Base-by-base conservation (phyloP, 2,113 vertebrate species). In the Cheilinus undulatus region DNA sequence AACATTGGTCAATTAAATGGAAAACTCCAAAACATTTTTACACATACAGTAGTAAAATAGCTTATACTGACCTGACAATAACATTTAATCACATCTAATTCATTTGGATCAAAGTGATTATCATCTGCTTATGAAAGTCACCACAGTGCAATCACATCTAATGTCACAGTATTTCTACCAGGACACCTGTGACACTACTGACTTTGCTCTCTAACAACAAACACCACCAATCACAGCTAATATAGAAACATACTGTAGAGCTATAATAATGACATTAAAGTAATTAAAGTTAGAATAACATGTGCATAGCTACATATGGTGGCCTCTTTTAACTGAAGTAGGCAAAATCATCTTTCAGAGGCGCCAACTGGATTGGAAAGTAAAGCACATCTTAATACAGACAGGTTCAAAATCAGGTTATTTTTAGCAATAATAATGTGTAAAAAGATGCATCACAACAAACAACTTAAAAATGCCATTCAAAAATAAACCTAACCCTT, bases 101-200 rank as follows among this genome's bases (percentile, higher is more conserved):
- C 3, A 69, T 70, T 43, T 26, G 0, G 20, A 70, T 74, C 51
- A 30, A 50, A 52, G 24, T 48, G 62, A 80, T 80, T 80, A 70
- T 80, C 38, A 8, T 52, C 11, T 63, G 45, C 54, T 36, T 14
- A 26, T 73, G 45, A 78, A 69, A 53, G 61, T 76, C 68, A 49
- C 24, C 23, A 60, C n/a, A 49, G 54, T 58, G 26, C 17, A 32
- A 4, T 63, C 74, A 17, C 2, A 46, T 60, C 71, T 5, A 72
- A 68, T 28, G 32, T 73, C 73, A 74, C 73, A 81, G 43, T 78
- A 28, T 42, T 64, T 1, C 2, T n/a, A 13, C 65, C 51, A n/a
- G 19, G 27, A 50, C 22, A 58, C 11, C 19, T 9, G 34, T 43
- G 28, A 40, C 2, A 64, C 2, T 8, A 2, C 7, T 46, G 24